A percentile compares a stretch with the other conserved stretches of the same genome.
These are phyloP conservation scores for Chascanopsetta lugubris DNA, from an alignment of 2,113 vertebrate genomes.

Conservation along the genomic window DNA sequence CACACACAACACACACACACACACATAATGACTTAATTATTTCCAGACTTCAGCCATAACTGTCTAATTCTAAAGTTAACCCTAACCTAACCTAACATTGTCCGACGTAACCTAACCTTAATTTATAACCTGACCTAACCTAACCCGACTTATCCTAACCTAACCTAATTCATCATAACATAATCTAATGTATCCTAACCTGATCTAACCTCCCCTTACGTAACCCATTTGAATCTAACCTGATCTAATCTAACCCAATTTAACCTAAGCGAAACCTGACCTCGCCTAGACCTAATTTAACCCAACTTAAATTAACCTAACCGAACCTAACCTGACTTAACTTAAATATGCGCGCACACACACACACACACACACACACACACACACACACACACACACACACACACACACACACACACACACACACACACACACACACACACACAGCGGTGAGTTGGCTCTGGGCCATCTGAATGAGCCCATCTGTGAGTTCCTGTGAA, in stretches of 20 bases:
- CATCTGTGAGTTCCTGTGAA: constrained; percentile 73
- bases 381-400: constrained; percentile 1
- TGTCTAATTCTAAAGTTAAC: too few species aligned
- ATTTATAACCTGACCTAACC: neutral
- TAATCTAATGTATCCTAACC: neutral
- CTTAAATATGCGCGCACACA: neutral
- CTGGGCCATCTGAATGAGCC: constrained; percentile 62
- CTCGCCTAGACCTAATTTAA: too few species aligned
- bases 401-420: neutral
- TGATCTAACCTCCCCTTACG: too few species aligned
- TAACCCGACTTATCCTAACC: neutral
- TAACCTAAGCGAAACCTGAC: neutral
- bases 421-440: constrained; percentile 13
- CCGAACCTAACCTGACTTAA: too few species aligned
- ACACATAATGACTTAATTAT: too few species aligned
- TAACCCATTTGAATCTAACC: neutral
- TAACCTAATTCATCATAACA: neutral
- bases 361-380: constrained; percentile 7
- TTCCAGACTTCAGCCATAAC: too few species aligned
- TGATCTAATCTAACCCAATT: neutral
- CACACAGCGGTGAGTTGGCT: neutral
- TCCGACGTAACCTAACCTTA: neutral
- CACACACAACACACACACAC: neutral
- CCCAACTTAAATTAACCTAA: too few species aligned
- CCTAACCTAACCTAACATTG: neutral